Base-by-base conservation (phyloP, 2,113 vertebrate genomes). In the Irena cyanogastra region DNA sequence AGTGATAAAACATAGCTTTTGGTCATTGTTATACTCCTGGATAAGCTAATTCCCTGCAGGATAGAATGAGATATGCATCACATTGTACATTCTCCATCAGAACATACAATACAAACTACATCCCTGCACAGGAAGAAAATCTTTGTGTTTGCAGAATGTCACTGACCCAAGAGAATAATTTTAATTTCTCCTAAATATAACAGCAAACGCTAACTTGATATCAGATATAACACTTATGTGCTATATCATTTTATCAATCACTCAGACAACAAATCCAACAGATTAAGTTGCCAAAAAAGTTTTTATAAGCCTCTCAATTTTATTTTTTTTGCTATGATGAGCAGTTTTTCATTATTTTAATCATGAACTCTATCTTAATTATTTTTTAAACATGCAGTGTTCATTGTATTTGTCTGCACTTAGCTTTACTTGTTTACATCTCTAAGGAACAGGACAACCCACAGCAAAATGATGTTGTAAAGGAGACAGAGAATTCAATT, bases 31-130 rank as follows among this genome's bases (percentile, higher is more conserved):
- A 72, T 10, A 49, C 9, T 50, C 68, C 66, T 52, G 53, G 64
- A 93, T 75, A 94, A 93, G 61, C 65, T 65, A 83, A 95, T 92
- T 92, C 92, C 89, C 85, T 78, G 42, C 80, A 85, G 85, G 65
- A 90, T 4, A 93, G 83, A 94, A 84, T 4, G 64, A 88, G 70
- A 94, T 80, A 94, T 10, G 27, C 59, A 92, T 79, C 72, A 76
- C 54, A 83, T n/a, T 52, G 54, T 53, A 89, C n/a, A 68, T 80
- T 52, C 83, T 90, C 59, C 87, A 74, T 79, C 44, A 94, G 79
- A 91, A 71, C 24, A 63, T 4, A 84, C 28, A 89, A 92, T 60
- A 49, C 53, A 84, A 87, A 70, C 44, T 54, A 92, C 90, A 95
- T 87, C 68, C 53, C 13, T 7, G n/a, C n/a, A 89, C 26, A 88